Percentiles rank a stretch among this genome's conserved stretches.
Evolutionary conservation across 2,113 vertebrate species (phyloP).

Genomic region (Scartelaos histophorus): DNA sequence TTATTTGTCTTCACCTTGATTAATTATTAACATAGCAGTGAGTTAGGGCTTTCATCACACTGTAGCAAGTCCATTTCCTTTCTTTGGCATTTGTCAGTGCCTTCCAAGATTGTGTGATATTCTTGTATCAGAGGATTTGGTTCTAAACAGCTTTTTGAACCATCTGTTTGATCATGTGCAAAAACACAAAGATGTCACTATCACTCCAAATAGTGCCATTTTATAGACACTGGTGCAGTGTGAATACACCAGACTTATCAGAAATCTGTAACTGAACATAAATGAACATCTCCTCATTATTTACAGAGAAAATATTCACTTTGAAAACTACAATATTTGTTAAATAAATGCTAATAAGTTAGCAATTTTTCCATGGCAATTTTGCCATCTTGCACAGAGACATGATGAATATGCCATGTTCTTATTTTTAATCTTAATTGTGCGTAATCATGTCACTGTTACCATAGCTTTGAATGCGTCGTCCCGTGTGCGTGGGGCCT

Average conservation of each 20-base stretch:
- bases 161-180: slow-evolving; percentile 17
- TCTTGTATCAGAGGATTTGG: background rate
- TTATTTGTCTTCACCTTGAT: slow-evolving; percentile 29
- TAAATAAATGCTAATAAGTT: background rate
- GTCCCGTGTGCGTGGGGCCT: background rate
- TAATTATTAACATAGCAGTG: slow-evolving; percentile 28
- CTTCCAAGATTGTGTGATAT: background rate
- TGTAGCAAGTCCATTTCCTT: slow-evolving; percentile 2
- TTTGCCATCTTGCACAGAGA: background rate
- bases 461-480: background rate
- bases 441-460: background rate
- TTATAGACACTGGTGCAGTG: slow-evolving; percentile 19
- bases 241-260: background rate
- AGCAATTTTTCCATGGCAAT: background rate
- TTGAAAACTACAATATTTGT: background rate
- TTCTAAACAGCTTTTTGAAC: slow-evolving; percentile 4
- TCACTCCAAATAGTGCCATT: slow-evolving; percentile 13
- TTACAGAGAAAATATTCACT: background rate
- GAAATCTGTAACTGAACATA: too few species aligned
- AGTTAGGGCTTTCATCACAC: slow-evolving; percentile 23
- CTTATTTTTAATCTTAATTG: background rate
- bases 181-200: slow-evolving; percentile 12
- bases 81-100: background rate
- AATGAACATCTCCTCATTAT: background rate
- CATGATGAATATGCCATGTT: background rate